Percentiles rank a stretch among this genome's conserved stretches.
phyloP scores from a whole-genome alignment of 2,797 vertebrate species.

The Sorex maritimensis region DNA sequence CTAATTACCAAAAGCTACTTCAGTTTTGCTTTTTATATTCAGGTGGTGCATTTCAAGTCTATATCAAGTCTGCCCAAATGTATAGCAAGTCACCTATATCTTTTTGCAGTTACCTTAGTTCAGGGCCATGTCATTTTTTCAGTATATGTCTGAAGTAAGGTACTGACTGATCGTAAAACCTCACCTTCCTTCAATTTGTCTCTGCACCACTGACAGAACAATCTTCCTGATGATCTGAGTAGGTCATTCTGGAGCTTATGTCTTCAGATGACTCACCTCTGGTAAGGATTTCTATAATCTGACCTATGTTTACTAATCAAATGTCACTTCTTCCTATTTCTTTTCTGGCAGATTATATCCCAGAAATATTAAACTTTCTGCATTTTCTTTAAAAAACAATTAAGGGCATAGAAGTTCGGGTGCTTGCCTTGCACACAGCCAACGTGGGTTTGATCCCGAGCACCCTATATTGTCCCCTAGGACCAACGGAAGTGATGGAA shows the following conservation, averaged over 20 bases:
- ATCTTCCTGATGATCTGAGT: conserved; percentile 61
- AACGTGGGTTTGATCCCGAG: too few species aligned
- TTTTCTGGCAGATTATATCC: conserved; percentile 28
- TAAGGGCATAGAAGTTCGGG: too few species aligned
- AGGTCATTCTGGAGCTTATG: conserved; percentile 43
- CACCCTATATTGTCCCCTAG: too few species aligned
- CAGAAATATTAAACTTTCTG: background rate
- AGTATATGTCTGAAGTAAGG: conserved; percentile 19
- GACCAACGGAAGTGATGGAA: too few species aligned
- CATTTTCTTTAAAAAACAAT: too few species aligned
- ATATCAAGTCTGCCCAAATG: conserved; percentile 39
- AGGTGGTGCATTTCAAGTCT: background rate
- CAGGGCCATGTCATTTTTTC: conserved; percentile 20
- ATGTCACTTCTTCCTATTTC: conserved; percentile 14
- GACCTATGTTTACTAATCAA: background rate
- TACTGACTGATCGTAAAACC: background rate
- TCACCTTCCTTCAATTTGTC: conserved; percentile 55
- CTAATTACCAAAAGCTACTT: background rate
- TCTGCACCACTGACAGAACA: conserved; percentile 33
- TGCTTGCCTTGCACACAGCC: too few species aligned
- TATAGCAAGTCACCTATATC: background rate
- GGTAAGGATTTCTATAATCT: conserved; percentile 46
- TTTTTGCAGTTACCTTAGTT: background rate
- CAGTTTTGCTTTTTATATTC: background rate
- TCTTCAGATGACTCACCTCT: conserved; percentile 53